phyloP scores from a whole-genome alignment of 2,113 vertebrate genomes.

The Macaca fascicularis region DNA sequence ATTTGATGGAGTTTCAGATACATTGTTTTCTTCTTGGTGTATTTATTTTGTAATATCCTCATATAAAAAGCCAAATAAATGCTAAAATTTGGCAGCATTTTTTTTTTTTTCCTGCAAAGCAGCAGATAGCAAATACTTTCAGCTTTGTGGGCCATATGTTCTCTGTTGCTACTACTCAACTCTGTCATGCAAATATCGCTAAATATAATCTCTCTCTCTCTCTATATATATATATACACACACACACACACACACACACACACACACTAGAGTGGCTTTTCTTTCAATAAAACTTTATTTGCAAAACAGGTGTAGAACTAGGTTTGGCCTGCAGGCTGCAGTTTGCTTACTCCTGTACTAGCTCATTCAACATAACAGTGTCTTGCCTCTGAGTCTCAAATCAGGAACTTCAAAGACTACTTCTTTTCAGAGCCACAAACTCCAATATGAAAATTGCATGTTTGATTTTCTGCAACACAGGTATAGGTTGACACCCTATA shows the following conservation, averaged over 20 bases:
- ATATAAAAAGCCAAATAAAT: neutral
- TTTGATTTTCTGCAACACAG: neutral
- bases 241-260: too few relatives aligned
- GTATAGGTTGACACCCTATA: neutral
- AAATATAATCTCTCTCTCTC: too few relatives aligned
- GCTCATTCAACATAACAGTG: neutral
- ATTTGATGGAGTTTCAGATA: neutral
- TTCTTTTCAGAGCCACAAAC: neutral
- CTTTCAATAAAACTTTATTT: constrained; percentile 1
- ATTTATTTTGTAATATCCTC: neutral
- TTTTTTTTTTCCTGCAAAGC: neutral
- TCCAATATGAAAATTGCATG: neutral
- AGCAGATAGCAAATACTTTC: neutral
- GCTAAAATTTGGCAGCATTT: neutral
- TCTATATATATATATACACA: too few relatives aligned
- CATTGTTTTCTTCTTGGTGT: neutral
- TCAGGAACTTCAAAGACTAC: neutral
- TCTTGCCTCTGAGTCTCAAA: neutral
- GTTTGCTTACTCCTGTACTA: neutral
- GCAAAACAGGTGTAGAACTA: neutral
- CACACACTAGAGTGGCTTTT: neutral
- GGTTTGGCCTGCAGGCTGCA: neutral
- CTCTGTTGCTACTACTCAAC: neutral
- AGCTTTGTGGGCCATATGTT: neutral
- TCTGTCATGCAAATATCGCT: neutral